Evolutionary conservation across 1,140 invertebrate genomes (phyloP).

Genomic region (Gonioctena quinquepunctata): DNA sequence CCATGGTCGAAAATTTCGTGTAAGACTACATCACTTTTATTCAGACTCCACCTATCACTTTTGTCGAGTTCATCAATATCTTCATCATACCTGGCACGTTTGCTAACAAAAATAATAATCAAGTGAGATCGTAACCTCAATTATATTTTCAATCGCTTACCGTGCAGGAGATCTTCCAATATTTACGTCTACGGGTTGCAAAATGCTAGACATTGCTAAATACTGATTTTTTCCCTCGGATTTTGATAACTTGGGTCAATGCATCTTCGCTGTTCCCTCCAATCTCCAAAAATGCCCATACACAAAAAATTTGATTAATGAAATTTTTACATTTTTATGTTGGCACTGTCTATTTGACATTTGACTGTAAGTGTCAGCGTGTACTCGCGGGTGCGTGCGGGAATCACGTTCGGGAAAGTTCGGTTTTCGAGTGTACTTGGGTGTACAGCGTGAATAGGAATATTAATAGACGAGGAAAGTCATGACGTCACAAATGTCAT

Average conservation of each 20-base stretch:
- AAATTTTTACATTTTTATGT: not conserved
- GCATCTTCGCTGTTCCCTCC: not conserved
- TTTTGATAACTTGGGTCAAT: not conserved
- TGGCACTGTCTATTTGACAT: too few species aligned
- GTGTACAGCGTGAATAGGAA: too few species aligned
- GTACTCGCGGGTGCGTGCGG: too few species aligned
- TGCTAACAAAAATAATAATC: constrained; percentile 22
- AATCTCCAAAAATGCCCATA: not conserved
- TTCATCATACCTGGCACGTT: constrained; percentile 40
- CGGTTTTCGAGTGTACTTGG: too few species aligned
- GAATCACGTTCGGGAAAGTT: too few species aligned
- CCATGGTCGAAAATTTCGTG: constrained; percentile 42
- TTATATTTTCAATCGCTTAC: constrained; percentile 20
- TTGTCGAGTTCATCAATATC: constrained; percentile 16
- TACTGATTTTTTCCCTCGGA: not conserved
- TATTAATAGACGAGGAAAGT: too few species aligned
- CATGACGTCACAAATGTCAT: too few species aligned
- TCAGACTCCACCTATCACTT: constrained; percentile 36
- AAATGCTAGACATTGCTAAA: constrained; percentile 34
- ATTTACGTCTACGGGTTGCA: constrained; percentile 39
- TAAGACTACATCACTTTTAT: constrained; percentile 36
- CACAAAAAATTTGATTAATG: too few species aligned
- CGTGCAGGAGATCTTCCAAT: constrained; percentile 36
- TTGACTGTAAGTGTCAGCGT: too few species aligned
- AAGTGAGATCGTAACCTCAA: not conserved